A percentile compares a stretch with the other conserved stretches of the same genome.
Evolutionary conservation across 2,888 invertebrate species (phyloP).

Genomic region (Mythimna albipuncta): DNA sequence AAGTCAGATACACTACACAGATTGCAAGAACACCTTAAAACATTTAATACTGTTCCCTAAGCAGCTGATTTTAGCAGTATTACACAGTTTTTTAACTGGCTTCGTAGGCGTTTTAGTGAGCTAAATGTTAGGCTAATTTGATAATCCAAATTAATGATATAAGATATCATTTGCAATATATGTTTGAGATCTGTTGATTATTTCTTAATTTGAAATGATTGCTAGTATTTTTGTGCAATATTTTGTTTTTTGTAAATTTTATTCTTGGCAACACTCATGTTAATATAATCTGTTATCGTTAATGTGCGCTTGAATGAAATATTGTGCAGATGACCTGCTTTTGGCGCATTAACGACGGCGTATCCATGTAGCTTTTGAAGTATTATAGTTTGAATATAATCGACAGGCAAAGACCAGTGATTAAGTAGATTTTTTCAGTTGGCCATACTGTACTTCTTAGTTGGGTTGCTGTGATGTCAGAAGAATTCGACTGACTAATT

Average conservation of each 20-base stretch:
- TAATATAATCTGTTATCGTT: constrained; percentile 52
- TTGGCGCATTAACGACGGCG: constrained; percentile 15
- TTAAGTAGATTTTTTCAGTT: constrained; percentile 66
- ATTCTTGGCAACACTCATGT: constrained; percentile 64
- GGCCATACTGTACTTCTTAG: constrained; percentile 74
- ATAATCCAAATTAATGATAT: constrained; percentile 83
- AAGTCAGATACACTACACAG: constrained; percentile 29
- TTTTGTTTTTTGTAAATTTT: constrained; percentile 64
- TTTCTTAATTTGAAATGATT: constrained; percentile 68
- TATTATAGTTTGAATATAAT: constrained; percentile 56
- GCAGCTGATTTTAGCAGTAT: constrained; percentile 50
- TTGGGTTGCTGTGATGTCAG: constrained; percentile 77
- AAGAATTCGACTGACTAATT: constrained; percentile 80
- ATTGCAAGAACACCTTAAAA: constrained; percentile 2
- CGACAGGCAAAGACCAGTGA: constrained; percentile 61
- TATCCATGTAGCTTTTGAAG: constrained; percentile 43
- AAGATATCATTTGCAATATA: constrained; percentile 84
- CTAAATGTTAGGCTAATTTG: constrained; percentile 64
- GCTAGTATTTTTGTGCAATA: constrained; percentile 81
- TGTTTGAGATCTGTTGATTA: constrained; percentile 76
- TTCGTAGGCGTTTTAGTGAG: constrained; percentile 48
- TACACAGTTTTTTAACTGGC: constrained; percentile 29
- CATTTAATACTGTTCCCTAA: neutral
- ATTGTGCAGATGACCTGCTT: constrained; percentile 10
- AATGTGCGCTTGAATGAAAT: constrained; percentile 20